Conservation (phyloP, 2,888 invertebrate genomes). For the Cyaniris semiargus region DNA sequence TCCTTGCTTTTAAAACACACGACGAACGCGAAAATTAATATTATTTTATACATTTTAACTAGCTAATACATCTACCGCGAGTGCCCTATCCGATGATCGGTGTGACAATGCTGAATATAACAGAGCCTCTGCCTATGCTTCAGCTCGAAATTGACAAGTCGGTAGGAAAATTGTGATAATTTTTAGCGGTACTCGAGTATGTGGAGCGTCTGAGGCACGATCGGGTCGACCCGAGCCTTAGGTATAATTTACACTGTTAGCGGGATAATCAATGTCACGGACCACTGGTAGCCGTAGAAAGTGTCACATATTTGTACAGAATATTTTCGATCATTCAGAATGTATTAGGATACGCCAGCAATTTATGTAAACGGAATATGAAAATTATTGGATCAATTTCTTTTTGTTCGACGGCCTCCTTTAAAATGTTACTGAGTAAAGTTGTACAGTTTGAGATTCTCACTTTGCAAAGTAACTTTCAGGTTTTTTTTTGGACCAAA, state of each 20-base stretch:
- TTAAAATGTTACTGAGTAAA: background rate
- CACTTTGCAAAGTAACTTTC: background rate
- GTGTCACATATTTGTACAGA: conserved; percentile 72
- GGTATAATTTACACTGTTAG: conserved; percentile 73
- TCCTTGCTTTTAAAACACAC: conserved; percentile 51
- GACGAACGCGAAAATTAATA: conserved; percentile 49
- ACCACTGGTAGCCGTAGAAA: conserved; percentile 58
- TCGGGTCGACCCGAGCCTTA: conserved; percentile 55
- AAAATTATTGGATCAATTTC: conserved; percentile 11
- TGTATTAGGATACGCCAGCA: background rate
- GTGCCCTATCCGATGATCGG: conserved; percentile 56
- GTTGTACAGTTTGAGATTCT: no score
- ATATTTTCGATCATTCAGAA: conserved; percentile 47
- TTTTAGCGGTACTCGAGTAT: conserved; percentile 72
- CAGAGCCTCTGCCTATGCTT: conserved; percentile 43
- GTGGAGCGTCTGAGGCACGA: conserved; percentile 69
- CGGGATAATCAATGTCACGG: conserved; percentile 61
- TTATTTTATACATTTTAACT: conserved; percentile 56
- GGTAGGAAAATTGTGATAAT: conserved; percentile 70
- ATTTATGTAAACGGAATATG: background rate
- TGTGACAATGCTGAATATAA: conserved; percentile 58
- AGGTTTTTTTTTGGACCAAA: background rate
- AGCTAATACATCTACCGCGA: conserved; percentile 47
- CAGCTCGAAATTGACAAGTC: conserved; percentile 52
- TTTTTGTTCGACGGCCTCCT: background rate